Base-by-base conservation (phyloP, 2,888 invertebrate species). In the Eilema griseolum region DNA sequence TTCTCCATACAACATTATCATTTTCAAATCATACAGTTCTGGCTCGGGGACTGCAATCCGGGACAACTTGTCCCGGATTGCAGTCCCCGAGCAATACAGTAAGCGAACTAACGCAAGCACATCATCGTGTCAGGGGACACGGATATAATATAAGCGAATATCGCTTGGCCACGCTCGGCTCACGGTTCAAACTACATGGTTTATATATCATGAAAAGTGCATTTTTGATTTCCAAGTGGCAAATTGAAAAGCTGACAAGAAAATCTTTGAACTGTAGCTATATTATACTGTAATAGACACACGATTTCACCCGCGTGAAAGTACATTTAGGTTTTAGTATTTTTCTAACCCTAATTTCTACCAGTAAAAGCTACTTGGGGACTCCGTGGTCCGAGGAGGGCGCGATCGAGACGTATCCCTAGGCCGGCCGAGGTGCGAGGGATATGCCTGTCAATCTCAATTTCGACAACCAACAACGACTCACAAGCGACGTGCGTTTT, bases 61-160 rank as follows among this genome's bases (percentile, higher is more conserved):
- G 33, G n/a, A n/a, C n/a, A n/a, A n/a, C n/a, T n/a, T n/a, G n/a
- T 46, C 28, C 33, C 60, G 56, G 46, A 56, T 65, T 41, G 16
- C 31, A 56, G 37, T 66, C 70, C 70, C 70, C 23, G 52, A 66
- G 70, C 70, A 70, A 70, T 70, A 70, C 66, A 57, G 70, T 70
- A 70, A 70, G 70, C 70, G 65, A 66, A 20, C 66, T 66, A 66
- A 61, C 61, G 33, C 28, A 11, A 16, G 24, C 2, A 12, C 56
- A 61, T n/a, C n/a, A n/a, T n/a, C n/a, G n/a, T 65, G 65, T 56
- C 69, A 56, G 61, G 69, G 69, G 69, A 69, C 24, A 33, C 20
- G 52, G 24, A 37, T 65, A 65, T 65, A 33, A 61, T 65, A 52
- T 64, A 69, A 70, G 70, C 70, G 66, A 64, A 65, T 52, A 69